Evolutionary conservation across 2,797 vertebrate species (phyloP), one percentile per base, ranked within the genome.

Genomic region (Neostethus bicornis): DNA sequence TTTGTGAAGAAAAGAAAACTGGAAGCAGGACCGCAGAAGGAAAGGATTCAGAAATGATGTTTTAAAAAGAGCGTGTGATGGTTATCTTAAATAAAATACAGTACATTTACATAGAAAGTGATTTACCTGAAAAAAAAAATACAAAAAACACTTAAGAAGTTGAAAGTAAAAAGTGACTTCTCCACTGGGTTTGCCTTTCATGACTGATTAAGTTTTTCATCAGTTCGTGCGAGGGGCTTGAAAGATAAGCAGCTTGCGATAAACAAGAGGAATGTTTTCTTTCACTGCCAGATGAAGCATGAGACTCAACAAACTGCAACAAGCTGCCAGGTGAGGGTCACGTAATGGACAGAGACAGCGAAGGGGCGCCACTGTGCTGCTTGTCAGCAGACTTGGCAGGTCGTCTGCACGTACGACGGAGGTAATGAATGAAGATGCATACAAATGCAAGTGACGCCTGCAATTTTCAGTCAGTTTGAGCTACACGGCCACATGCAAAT

Each of bases 41-140:
- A 38, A 20, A 5, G 51, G 29, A 14, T 51, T 61, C 26, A 43
- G 45, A 73, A 19, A 19, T 53, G 25, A 61, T 11, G n/a, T 43
- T 43, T 62, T n/a, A 24, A 65, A n/a, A 26, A 66, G 45, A 63
- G 34, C 10, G 64, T 66, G 57, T 24, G 23, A 58, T 26, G 38
- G 51, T 31, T 62, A 55, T 37, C 54, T 75, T 37, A 59, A 53
- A 53, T 35, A 50, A 43, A 52, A 57, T 39, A 51, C 32, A 5
- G 31, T 55, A 21, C 6, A 41, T 11, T 41, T 35, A 50, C 46
- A 58, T 60, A 34, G 7, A 14, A 32, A 34, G 32, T 34, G 34
- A n/a, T 32, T 14, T 6, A 14, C 31, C 31, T 32, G 62, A 61
- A 59, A 72, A 75, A 48, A 62, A 61, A 59, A 72, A 75, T 48